These are phyloP conservation scores for Colossoma macropomum DNA, from an alignment of 2,113 vertebrate genomes.

Conservation along the genomic window DNA sequence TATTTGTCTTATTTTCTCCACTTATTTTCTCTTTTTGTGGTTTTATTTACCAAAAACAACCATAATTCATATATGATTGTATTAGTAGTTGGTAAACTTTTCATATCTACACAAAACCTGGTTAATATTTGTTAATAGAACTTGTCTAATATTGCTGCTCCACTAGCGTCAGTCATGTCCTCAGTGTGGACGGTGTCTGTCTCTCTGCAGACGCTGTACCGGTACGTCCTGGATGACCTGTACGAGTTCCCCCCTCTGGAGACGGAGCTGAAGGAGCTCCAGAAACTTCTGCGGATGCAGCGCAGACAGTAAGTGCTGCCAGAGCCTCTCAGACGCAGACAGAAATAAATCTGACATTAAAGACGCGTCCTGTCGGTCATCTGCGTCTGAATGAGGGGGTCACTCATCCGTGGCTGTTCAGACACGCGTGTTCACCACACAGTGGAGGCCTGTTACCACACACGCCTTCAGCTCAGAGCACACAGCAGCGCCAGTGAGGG, in stretches of 20 bases:
- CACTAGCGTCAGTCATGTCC: neutral
- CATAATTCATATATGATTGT: too few relatives aligned
- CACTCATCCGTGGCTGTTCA: neutral
- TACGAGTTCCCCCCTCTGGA: constrained; percentile 92
- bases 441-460: neutral
- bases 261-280: constrained; percentile 90
- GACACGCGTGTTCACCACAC: neutral
- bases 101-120: too few relatives aligned
- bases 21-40: too few relatives aligned
- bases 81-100: too few relatives aligned
- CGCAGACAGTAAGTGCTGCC: constrained; percentile 88
- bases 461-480: neutral
- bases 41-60: too few relatives aligned
- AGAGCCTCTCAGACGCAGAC: neutral
- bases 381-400: neutral
- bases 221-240: constrained; percentile 90
- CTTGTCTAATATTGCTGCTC: too few relatives aligned
- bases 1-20: too few relatives aligned
- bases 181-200: neutral
- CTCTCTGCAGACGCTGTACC: constrained; percentile 86
- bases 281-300: constrained; percentile 90
- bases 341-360: neutral
- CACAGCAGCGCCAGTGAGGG: too few relatives aligned
- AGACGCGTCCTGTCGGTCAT: neutral
- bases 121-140: too few relatives aligned